phyloP scores from a whole-genome alignment of 2,113 vertebrate species.

The Bathybates hornii region DNA sequence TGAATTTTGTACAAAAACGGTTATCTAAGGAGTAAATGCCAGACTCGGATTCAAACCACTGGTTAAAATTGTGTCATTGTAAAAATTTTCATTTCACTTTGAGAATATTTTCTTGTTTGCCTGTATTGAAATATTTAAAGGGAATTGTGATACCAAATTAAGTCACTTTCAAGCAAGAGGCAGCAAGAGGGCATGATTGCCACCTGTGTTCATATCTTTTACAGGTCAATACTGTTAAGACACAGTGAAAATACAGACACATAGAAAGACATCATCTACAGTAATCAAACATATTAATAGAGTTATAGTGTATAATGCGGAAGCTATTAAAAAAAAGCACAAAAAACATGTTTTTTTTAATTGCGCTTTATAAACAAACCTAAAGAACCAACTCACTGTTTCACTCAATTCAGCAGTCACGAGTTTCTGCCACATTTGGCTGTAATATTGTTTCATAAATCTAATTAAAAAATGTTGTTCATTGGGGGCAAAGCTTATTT shows the following conservation, averaged over 20 bases:
- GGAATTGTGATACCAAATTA: not conserved
- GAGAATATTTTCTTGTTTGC: not conserved
- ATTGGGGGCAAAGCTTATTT: not conserved
- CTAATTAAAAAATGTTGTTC: not conserved
- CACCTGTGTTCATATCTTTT: not conserved
- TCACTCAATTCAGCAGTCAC: not conserved
- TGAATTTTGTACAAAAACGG: not conserved
- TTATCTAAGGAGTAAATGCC: not conserved
- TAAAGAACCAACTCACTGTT: not conserved
- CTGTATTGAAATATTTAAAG: not conserved
- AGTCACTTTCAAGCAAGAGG: not conserved
- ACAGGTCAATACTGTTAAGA: not conserved
- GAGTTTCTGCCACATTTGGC: not conserved
- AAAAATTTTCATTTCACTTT: not conserved
- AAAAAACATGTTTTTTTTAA: not conserved
- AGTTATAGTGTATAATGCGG: not conserved
- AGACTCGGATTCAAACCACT: not conserved
- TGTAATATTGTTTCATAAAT: not conserved
- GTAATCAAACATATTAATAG: not conserved
- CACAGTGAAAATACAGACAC: not conserved
- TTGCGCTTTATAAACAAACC: not conserved
- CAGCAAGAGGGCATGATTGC: not conserved
- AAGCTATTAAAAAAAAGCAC: not conserved
- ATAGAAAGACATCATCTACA: not conserved
- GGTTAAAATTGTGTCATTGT: not conserved